Evolutionary conservation across 2,797 vertebrate genomes (phyloP).

Genomic region (Phalanger gymnotis): DNA sequence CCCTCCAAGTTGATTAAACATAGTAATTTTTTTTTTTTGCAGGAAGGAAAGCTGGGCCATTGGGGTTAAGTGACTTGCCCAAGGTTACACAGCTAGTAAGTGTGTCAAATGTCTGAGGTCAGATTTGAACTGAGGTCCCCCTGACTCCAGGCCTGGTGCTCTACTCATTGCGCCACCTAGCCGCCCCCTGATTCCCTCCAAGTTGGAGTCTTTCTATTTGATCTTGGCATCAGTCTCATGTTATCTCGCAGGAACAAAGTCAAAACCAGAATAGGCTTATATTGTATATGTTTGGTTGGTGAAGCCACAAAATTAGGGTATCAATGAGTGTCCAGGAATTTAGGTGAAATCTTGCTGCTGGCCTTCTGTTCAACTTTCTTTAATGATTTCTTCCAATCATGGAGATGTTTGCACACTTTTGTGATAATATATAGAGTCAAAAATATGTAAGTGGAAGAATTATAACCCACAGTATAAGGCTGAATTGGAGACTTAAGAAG

Average conservation of each 20-base stretch:
- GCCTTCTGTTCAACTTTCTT: background rate
- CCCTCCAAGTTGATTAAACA: background rate
- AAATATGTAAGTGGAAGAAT: background rate
- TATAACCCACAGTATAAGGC: background rate
- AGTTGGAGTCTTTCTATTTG: background rate
- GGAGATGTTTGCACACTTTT: background rate
- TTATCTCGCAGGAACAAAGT: background rate
- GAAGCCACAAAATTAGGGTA: background rate
- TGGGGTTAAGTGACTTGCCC: too few species aligned
- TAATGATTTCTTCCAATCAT: background rate
- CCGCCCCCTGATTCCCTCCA: background rate
- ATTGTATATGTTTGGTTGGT: background rate
- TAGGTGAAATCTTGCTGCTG: background rate
- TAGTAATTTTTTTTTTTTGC: too few species aligned
- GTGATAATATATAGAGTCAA: background rate
- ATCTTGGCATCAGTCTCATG: background rate
- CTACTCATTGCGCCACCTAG: too few species aligned
- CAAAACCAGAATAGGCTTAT: background rate
- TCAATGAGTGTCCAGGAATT: background rate
- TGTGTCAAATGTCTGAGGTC: too few species aligned
- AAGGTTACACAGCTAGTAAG: too few species aligned
- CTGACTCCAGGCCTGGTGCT: too few species aligned
- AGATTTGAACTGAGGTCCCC: too few species aligned
- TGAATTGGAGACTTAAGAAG: background rate
- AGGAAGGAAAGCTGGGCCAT: too few species aligned